Conservation (phyloP, 2,888 invertebrate species). For the Nomada fucata region DNA sequence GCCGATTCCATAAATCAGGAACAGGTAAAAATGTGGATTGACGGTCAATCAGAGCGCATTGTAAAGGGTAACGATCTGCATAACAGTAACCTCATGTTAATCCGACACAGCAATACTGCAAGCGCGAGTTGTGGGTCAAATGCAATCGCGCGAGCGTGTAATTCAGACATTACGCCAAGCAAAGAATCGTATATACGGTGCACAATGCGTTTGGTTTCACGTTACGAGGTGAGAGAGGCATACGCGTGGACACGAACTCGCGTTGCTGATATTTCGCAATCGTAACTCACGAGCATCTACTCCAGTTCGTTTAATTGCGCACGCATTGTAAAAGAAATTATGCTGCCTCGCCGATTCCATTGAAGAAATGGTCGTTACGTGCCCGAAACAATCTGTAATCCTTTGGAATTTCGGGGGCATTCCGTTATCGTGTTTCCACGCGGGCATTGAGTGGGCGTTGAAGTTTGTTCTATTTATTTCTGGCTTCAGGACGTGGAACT, state of each 20-base stretch:
- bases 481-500: slow-evolving; percentile 15
- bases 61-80: not conserved
- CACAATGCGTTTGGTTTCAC: slow-evolving; percentile 78
- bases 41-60: not conserved
- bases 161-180: slow-evolving; percentile 70
- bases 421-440: not conserved
- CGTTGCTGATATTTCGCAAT: slow-evolving; percentile 53
- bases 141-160: slow-evolving; percentile 68
- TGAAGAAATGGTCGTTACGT: not conserved
- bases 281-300: slow-evolving; percentile 21
- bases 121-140: slow-evolving; percentile 61
- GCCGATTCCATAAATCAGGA: not conserved
- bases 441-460: not conserved
- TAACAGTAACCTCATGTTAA: slow-evolving; percentile 33
- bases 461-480: slow-evolving; percentile 30
- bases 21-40: not conserved
- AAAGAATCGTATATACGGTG: slow-evolving; percentile 67
- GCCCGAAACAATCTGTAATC: too few relatives aligned
- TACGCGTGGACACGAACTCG: slow-evolving; percentile 46
- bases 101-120: slow-evolving; percentile 32
- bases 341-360: not conserved
- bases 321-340: not conserved
- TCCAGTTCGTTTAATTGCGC: slow-evolving; percentile 28
- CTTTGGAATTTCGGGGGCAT: not conserved
- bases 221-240: slow-evolving; percentile 75